A percentile compares a stretch with the other conserved stretches of the same genome.
phyloP scores from a whole-genome alignment of 2,888 invertebrate species.

The Cheilosia vulpina region DNA sequence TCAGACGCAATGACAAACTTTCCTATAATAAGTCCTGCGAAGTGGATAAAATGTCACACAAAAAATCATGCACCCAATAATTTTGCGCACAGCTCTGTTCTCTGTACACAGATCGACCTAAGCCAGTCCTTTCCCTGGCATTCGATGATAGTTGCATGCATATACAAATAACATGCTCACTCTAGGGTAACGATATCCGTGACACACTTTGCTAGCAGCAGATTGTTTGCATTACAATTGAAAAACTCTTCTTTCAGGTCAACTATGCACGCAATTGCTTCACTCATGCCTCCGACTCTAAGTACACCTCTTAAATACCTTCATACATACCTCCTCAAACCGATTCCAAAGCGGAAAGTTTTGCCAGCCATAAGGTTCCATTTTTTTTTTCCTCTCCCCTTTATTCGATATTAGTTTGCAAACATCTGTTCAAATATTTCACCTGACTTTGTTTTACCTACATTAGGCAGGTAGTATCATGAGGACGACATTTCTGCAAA shows the following conservation, averaged over 20 bases:
- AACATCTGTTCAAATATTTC: slow-evolving; percentile 67
- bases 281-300: neutral
- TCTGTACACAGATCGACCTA: too few species aligned
- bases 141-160: too few species aligned
- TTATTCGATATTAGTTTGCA: slow-evolving; percentile 41
- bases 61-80: too few species aligned
- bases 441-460: slow-evolving; percentile 45
- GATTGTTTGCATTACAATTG: neutral
- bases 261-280: slow-evolving; percentile 22
- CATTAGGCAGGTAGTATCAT: slow-evolving; percentile 1
- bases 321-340: neutral
- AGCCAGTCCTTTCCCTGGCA: too few species aligned
- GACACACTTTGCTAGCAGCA: neutral
- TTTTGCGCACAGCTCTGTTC: too few species aligned
- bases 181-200: neutral
- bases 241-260: slow-evolving; percentile 15
- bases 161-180: too few species aligned
- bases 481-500: slow-evolving; percentile 48
- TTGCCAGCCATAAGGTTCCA: slow-evolving; percentile 7
- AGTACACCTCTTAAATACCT: neutral
- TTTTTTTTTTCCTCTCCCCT: neutral
- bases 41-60: too few species aligned
- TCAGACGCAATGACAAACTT: too few species aligned
- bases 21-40: too few species aligned
- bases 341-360: slow-evolving; percentile 11